Conservation (phyloP, 2,797 vertebrate species). For the Euthynnus affinis region DNA sequence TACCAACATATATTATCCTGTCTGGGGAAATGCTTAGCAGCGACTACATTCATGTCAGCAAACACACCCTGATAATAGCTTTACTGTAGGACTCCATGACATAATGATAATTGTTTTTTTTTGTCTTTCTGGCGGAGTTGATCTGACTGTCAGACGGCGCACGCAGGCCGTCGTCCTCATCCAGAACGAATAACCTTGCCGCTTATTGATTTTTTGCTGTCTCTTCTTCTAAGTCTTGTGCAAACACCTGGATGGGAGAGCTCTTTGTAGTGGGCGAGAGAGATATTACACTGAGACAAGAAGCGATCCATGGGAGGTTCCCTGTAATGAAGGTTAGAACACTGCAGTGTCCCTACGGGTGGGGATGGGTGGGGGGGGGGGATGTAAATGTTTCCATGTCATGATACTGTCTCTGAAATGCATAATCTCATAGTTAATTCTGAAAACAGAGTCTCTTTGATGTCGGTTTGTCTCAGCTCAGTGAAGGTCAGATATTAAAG, state of each 20-base stretch:
- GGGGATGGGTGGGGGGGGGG: too few relatives aligned
- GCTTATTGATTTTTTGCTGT: slow-evolving; percentile 50
- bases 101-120: slow-evolving; percentile 10
- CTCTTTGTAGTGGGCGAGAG: slow-evolving; percentile 26
- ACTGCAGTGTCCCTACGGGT: neutral
- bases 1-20: too few relatives aligned
- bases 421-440: neutral
- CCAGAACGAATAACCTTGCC: slow-evolving; percentile 39
- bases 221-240: slow-evolving; percentile 24
- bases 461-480: neutral
- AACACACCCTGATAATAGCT: slow-evolving; percentile 5
- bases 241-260: slow-evolving; percentile 38
- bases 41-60: neutral
- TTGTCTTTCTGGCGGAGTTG: neutral
- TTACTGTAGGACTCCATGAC: slow-evolving; percentile 26
- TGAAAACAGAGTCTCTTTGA: neutral
- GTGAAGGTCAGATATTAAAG: neutral
- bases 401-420: neutral
- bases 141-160: neutral
- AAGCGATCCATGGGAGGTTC: neutral
- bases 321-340: neutral
- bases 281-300: slow-evolving; percentile 6
- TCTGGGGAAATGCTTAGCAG: neutral
- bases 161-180: slow-evolving; percentile 21
- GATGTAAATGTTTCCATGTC: neutral